Evolutionary conservation across 2,113 vertebrate species (phyloP).

Genomic region (Herpetotheres cachinnans): DNA sequence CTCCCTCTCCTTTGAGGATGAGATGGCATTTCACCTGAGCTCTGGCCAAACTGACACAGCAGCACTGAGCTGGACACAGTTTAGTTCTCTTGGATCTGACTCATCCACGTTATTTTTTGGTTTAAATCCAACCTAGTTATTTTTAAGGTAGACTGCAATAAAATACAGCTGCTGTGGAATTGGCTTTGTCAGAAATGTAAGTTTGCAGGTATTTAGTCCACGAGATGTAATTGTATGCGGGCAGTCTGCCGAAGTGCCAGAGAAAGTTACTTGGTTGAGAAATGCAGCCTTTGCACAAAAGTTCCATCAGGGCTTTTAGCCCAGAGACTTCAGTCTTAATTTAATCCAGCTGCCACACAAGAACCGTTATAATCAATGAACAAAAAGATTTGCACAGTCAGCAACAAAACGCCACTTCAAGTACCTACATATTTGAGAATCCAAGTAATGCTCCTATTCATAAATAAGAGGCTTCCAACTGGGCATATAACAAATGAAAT

Average conservation of each 20-base stretch:
- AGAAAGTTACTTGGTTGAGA: background rate
- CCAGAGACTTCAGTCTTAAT: conserved; percentile 61
- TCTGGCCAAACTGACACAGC: background rate
- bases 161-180: background rate
- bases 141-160: background rate
- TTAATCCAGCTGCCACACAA: conserved; percentile 62
- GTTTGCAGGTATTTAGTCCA: conserved; percentile 17
- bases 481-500: background rate
- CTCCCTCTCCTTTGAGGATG: background rate
- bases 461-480: conserved; percentile 43
- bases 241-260: background rate
- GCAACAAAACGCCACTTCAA: background rate
- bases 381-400: conserved; percentile 56
- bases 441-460: conserved; percentile 40
- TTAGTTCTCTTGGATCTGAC: background rate
- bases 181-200: background rate
- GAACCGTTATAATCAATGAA: conserved; percentile 61
- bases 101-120: background rate
- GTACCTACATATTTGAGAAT: conserved; percentile 12
- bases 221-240: background rate
- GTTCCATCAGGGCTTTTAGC: conserved; percentile 50
- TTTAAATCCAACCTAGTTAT: conserved; percentile 6
- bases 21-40: background rate
- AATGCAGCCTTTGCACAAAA: conserved; percentile 60
- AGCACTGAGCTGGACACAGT: background rate